phyloP scores from a whole-genome alignment of 2,888 invertebrate genomes.

The Apeira syringaria region DNA sequence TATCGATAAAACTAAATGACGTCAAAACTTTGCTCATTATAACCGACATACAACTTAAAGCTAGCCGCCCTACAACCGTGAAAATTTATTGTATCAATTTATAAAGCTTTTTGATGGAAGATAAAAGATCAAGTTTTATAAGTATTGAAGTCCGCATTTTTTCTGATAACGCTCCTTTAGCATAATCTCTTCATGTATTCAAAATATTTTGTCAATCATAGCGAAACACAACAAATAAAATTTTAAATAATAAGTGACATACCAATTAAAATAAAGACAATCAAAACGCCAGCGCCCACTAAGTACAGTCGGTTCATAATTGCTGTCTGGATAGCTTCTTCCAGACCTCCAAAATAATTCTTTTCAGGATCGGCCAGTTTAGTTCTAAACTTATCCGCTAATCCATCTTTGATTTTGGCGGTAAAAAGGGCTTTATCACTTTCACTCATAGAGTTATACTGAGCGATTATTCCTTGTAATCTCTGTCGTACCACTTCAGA shows the following conservation, averaged over 20 bases:
- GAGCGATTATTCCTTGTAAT: conserved; percentile 50
- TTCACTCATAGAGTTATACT: conserved; percentile 53
- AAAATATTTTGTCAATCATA: too few relatives aligned
- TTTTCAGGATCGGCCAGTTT: conserved; percentile 51
- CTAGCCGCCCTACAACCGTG: too few relatives aligned
- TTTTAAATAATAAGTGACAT: conserved; percentile 28
- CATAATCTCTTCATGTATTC: too few relatives aligned
- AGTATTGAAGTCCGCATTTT: too few relatives aligned
- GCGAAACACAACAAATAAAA: too few relatives aligned
- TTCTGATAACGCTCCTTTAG: too few relatives aligned
- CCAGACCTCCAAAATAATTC: conserved; percentile 50
- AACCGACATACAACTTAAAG: too few relatives aligned
- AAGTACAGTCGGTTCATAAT: conserved; percentile 53
- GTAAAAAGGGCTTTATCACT: conserved; percentile 60
- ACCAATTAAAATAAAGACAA: conserved; percentile 61
- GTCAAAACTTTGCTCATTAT: too few relatives aligned
- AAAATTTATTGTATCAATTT: too few relatives aligned
- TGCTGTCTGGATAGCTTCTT: conserved; percentile 55
- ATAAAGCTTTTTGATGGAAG: too few relatives aligned
- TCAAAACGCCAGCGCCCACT: conserved; percentile 45
- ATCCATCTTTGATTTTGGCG: conserved; percentile 56
- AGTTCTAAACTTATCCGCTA: conserved; percentile 51
- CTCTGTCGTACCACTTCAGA: conserved; percentile 53
- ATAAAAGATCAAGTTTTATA: too few relatives aligned
- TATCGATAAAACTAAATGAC: too few relatives aligned